Evolutionary conservation across 2,797 vertebrate species (phyloP).

Genomic region (Telmatherina bonti): DNA sequence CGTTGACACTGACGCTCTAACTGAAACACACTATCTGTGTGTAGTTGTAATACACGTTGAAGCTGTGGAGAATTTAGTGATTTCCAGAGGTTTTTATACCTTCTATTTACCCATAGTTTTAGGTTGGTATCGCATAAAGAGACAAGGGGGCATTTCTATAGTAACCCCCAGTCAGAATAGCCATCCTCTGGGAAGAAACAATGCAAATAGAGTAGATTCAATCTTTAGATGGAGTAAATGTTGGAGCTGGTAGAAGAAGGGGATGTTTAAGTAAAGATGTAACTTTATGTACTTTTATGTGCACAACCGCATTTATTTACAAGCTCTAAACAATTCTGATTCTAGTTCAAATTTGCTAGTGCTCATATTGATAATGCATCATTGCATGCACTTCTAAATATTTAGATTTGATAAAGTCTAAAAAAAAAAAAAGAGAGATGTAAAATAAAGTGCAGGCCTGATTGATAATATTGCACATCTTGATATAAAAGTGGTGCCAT

Average conservation of each 20-base stretch:
- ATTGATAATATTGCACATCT: constrained; percentile 3
- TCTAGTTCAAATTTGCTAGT: background rate
- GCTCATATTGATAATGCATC: background rate
- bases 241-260: background rate
- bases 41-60: constrained; percentile 5
- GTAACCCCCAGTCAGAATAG: background rate
- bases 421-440: background rate
- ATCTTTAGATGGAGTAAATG: constrained; percentile 1
- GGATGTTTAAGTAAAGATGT: constrained; percentile 3
- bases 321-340: background rate
- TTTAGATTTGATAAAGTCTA: background rate
- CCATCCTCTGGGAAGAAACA: background rate
- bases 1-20: constrained; percentile 15
- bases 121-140: constrained; percentile 27
- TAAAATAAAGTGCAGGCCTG: constrained; percentile 21
- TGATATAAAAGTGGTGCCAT: background rate
- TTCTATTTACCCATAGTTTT: background rate
- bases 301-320: background rate
- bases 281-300: background rate
- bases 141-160: background rate
- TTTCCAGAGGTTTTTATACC: constrained; percentile 18
- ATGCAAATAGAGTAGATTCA: constrained; percentile 2
- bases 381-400: background rate
- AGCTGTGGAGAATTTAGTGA: constrained; percentile 11
- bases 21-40: constrained; percentile 9